phyloP scores from a whole-genome alignment of 2,113 vertebrate genomes.

The Periophthalmus modestus region DNA sequence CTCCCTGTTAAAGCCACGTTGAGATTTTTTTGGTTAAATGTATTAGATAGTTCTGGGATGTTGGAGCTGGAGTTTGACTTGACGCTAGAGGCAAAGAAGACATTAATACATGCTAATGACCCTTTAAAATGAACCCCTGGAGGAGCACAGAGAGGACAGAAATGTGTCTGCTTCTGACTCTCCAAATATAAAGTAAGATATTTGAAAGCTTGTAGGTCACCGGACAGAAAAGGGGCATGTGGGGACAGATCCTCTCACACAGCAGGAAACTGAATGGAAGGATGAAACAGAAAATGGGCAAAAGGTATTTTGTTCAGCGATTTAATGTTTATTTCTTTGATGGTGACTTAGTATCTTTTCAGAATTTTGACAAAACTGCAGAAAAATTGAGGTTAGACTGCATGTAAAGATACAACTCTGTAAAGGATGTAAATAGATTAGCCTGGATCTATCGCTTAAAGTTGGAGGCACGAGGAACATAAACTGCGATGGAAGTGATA shows the following conservation, averaged over 20 bases:
- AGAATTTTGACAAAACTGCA: constrained; percentile 12
- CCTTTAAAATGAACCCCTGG: constrained; percentile 54
- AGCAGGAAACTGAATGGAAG: constrained; percentile 44
- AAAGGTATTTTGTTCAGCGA: constrained; percentile 7
- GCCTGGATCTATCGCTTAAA: constrained; percentile 43
- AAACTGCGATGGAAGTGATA: constrained; percentile 15
- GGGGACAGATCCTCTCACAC: constrained; percentile 53
- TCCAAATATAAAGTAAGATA: constrained; percentile 42
- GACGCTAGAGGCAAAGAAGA: constrained; percentile 54
- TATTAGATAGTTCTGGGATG: constrained; percentile 44
- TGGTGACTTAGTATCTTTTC: background rate
- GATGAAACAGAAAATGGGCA: constrained; percentile 51
- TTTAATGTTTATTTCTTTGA: constrained; percentile 10
- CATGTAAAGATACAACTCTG: constrained; percentile 38
- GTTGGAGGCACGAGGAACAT: constrained; percentile 29
- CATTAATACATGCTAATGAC: constrained; percentile 69
- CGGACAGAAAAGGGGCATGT: constrained; percentile 34
- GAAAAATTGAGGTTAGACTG: constrained; percentile 36
- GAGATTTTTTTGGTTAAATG: constrained; percentile 25
- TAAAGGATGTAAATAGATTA: constrained; percentile 45
- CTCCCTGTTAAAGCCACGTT: constrained; percentile 31
- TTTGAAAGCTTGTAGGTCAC: constrained; percentile 53
- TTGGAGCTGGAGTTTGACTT: constrained; percentile 41
- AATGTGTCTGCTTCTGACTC: constrained; percentile 43
- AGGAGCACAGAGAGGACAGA: constrained; percentile 41